A percentile compares a stretch with the other conserved stretches of the same genome.
These are phyloP conservation scores for Salvator merianae DNA, from an alignment of 2,113 vertebrate species.

Conservation along the genomic window DNA sequence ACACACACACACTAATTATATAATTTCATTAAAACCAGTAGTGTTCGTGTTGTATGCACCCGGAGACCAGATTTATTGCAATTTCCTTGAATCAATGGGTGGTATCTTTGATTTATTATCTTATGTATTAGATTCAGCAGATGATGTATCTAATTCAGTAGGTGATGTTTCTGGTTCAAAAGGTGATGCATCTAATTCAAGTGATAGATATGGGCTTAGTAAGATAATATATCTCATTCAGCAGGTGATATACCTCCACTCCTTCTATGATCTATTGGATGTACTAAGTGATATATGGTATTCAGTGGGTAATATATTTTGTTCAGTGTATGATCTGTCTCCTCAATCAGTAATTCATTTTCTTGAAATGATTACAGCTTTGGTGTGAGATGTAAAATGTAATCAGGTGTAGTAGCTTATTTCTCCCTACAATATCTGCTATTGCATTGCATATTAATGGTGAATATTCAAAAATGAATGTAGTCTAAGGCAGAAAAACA, in stretches of 20 bases:
- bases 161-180: constrained; percentile 42
- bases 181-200: constrained; percentile 42
- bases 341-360: constrained; percentile 19
- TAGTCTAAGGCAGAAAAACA: neutral
- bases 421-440: constrained; percentile 36
- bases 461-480: constrained; percentile 6
- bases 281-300: constrained; percentile 28
- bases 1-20: neutral
- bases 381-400: constrained; percentile 22
- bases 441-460: constrained; percentile 33
- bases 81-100: constrained; percentile 44
- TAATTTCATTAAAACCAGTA: neutral
- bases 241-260: constrained; percentile 14
- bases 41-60: neutral
- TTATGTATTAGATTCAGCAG: constrained; percentile 44
- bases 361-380: constrained; percentile 35
- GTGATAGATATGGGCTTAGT: constrained; percentile 38
- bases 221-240: constrained; percentile 20
- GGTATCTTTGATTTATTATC: constrained; percentile 58
- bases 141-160: constrained; percentile 53
- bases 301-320: constrained; percentile 2
- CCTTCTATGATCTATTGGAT: neutral
- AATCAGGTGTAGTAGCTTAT: neutral
- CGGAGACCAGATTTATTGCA: constrained; percentile 10
- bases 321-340: constrained; percentile 1